Evolutionary conservation across 1,140 invertebrate genomes (phyloP), one percentile per base, ranked within the genome.

Genomic region (Bombus soroeensis): DNA sequence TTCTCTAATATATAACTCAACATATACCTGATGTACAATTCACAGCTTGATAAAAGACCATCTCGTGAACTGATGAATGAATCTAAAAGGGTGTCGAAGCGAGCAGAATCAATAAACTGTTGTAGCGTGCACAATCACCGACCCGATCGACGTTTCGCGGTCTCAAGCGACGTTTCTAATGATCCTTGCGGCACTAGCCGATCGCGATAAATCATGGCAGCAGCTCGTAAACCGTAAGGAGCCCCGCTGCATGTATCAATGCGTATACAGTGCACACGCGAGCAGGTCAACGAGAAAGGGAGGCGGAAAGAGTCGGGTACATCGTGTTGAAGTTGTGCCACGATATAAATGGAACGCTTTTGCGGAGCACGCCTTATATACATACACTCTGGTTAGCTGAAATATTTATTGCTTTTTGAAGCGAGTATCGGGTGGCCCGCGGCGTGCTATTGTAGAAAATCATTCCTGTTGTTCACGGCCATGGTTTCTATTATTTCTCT

Each of bases 401-500:
- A 90, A 90, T 90, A 90, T 90, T 90, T 90, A 90, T 90, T 90
- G 83, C 89, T 83, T 53, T 88, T 90, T 81, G 82, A 88, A 90
- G 81, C 13, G 83, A 76, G 83, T 86, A 88, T 88, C 86, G 86
- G 86, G 83, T 43, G 83, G 73, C 34, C 75, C 66, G 89, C 80
- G 59, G 78, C 43, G 74, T 81, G 78, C 88, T 87, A 90, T 90
- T 90, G 89, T 90, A 79, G 80, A 87, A 90, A 90, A 90, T 90
- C 87, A 71, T 90, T 81, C 81, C 76, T 70, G 62, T 79, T 90
- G 83, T 86, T 90, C 77, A 88, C 86, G 88, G 85, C 32, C 78
- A 75, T 78, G 68, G 43, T 47, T 86, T 82, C 28, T 76, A 85
- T 89, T 87, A 72, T 87, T 83, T 77, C 22, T 79, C 22, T 79